These are phyloP conservation scores for Gastrophysa polygoni DNA, from an alignment of 2,888 invertebrate species.

Conservation along the genomic window DNA sequence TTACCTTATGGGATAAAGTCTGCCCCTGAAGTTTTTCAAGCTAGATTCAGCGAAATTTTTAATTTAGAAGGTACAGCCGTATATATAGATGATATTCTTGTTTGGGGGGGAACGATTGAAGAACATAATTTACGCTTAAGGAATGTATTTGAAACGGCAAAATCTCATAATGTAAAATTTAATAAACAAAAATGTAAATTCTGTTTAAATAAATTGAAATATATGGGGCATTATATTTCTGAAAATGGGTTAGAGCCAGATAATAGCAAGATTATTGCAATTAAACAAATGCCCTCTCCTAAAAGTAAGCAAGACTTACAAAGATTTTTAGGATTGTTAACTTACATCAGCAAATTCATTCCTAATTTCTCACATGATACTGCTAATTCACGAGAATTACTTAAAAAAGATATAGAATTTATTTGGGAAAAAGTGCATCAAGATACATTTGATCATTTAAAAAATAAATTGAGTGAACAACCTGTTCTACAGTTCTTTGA, in stretches of 20 bases:
- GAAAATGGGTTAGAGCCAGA: constrained; percentile 30
- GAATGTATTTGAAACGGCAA: constrained; percentile 31
- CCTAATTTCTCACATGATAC: constrained; percentile 38
- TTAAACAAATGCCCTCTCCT: constrained; percentile 34
- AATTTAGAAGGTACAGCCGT: constrained; percentile 32
- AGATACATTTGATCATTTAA: constrained; percentile 12
- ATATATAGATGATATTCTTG: constrained; percentile 40
- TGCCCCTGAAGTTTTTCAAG: constrained; percentile 5
- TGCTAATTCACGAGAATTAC: constrained; percentile 32
- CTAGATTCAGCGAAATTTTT: constrained; percentile 7
- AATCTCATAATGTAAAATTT: constrained; percentile 23
- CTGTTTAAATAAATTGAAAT: constrained; percentile 29
- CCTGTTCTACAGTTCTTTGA: constrained; percentile 34
- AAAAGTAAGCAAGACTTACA: constrained; percentile 39
- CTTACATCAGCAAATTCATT: constrained; percentile 43
- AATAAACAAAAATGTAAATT: constrained; percentile 38
- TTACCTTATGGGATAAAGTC: background rate
- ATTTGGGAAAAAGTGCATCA: constrained; percentile 14
- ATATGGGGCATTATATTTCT: constrained; percentile 34
- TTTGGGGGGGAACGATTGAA: constrained; percentile 33
- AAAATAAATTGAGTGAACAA: constrained; percentile 5
- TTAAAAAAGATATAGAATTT: constrained; percentile 30
- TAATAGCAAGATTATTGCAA: constrained; percentile 35
- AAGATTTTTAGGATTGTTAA: constrained; percentile 42
- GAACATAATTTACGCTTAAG: constrained; percentile 39